Base-by-base conservation (phyloP, 2,113 vertebrate genomes). In the Chaenogobius annularis region DNA sequence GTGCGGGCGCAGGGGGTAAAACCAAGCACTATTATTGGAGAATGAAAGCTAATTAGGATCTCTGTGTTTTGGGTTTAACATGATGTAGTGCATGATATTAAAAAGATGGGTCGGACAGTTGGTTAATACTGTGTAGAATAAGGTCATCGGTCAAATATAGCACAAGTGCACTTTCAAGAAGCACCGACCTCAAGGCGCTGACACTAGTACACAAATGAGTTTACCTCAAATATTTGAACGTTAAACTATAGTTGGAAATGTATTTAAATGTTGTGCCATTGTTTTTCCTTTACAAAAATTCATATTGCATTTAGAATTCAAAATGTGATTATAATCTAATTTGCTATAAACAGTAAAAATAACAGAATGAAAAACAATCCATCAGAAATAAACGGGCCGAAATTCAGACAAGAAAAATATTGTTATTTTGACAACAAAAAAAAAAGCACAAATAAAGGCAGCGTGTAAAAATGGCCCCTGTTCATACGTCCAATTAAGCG, bases 1-100 rank as follows among this genome's bases (percentile, higher is more conserved):
- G 67, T 12, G 14, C 73, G 80, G 62, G 68, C 56, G 58, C 19
- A 50, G 79, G 77, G 77, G 71, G 68, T 22, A 65, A 75, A 87
- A 73, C 69, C 71, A 23, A 77, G 68, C 67, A 43, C 75, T 70
- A 70, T 50, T 78, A 72, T 50, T 76, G 80, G 68, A 80, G 78
- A 79, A 67, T 78, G 80, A 86, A 77, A 75, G 73, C 71, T 84
- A 84, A 87, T 87, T 85, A 83, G 80, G 50, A 70, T 80, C 76
- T 79, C 68, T 62, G 79, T 71, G 72, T 81, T 87, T 52, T 68
- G 76, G 83, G 70, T 71, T 71, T 79, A 72, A 73, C 68, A 79
- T 73, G 31, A 37, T 62, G 31, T 19, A 62, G 15, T 62, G 26
- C 31, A 5, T 19, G 59, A 62, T 35, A 62, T 59, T 59, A 56